phyloP scores from a whole-genome alignment of 2,888 invertebrate genomes.

The Lagria hirta region DNA sequence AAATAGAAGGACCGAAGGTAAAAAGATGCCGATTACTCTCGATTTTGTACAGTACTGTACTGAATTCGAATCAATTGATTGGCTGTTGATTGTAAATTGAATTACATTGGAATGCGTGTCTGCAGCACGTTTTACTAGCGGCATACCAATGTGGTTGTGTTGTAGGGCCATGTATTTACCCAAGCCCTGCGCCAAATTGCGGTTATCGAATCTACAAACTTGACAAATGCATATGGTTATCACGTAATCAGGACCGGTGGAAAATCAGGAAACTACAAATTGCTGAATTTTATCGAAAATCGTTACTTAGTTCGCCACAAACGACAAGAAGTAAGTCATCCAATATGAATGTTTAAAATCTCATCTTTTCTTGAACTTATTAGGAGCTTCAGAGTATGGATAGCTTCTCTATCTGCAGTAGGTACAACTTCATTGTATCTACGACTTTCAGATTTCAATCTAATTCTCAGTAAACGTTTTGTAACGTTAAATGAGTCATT shows the following conservation, averaged over 20 bases:
- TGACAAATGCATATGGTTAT: conserved; percentile 20
- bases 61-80: conserved; percentile 60
- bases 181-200: conserved; percentile 37
- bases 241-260: conserved; percentile 19
- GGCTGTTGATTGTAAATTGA: conserved; percentile 62
- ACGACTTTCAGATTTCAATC: too few relatives aligned
- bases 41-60: conserved; percentile 49
- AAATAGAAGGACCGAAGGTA: conserved; percentile 23
- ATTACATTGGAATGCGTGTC: conserved; percentile 59
- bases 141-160: conserved; percentile 46
- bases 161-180: conserved; percentile 30
- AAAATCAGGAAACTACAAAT: conserved; percentile 5
- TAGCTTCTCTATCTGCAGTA: too few relatives aligned
- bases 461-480: too few relatives aligned
- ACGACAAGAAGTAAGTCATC: too few relatives aligned
- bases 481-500: too few relatives aligned
- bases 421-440: too few relatives aligned
- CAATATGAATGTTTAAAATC: too few relatives aligned
- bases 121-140: conserved; percentile 45
- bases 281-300: too few relatives aligned
- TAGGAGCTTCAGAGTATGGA: too few relatives aligned
- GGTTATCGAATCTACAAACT: conserved; percentile 33
- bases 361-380: too few relatives aligned
- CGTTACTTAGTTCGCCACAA: too few relatives aligned
- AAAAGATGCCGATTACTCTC: conserved; percentile 29